Evolutionary conservation across 2,113 vertebrate genomes (phyloP), one percentile per base, ranked within the genome.

Genomic region (Arizona elegans): DNA sequence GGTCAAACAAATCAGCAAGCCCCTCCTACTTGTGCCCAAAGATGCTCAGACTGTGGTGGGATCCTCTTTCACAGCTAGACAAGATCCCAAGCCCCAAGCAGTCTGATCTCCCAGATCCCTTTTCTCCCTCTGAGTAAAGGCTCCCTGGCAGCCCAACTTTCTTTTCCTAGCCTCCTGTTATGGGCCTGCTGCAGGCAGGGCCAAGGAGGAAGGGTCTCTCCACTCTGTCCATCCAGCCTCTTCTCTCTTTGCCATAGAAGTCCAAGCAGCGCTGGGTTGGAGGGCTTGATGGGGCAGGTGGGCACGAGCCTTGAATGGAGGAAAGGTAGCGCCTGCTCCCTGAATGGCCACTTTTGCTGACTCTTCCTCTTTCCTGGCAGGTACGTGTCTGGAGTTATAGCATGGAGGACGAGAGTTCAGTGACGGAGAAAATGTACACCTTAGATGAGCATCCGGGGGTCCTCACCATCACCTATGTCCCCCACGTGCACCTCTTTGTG

Each of bases 331-430:
- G 5, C 70, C 11, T n/a, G 65, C n/a, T 75, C 70, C 70, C 70
- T 38, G n/a, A 33, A 19, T 1, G 15, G 75, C 75, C 75, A 21
- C 75, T 81, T 43, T 21, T 38, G 70, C 33, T 19, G 29, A 15
- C 21, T 7, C 94, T 43, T 59, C 13, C 1, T 52, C 33, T 23
- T 89, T 3, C 93, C 91, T 75, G 86, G 8, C 33, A 97, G 97
- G 96, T 95, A 70, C 93, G 96, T 17, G 87, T 96, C 17, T 97
- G 96, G 96, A 59, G 90, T 21, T 96, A 95, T 86, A 92, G 19
- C 50, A 56, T 38, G 62, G 75, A 47, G 17, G 95, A 97, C 0
- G 87, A 95, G 88, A 7, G 86, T 58, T 53, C 26, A 13, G 94
- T 96, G 1, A 92, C 95, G 10, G 96, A 96, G 70, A 95, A 50